Conservation (phyloP, 2,888 invertebrate species). For the Rhodophaea formosa region DNA sequence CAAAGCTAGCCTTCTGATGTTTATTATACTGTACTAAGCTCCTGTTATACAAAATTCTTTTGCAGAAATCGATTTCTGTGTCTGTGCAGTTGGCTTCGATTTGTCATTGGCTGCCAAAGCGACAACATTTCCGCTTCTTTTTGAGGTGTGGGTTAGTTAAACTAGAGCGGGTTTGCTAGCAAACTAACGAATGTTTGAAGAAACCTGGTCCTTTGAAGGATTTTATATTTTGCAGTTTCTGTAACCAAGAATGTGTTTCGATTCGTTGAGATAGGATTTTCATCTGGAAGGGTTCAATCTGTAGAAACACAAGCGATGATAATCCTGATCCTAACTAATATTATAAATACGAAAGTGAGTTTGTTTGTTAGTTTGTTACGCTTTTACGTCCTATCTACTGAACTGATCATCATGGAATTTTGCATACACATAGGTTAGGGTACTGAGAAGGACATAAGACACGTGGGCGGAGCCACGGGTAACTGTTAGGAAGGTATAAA, state of each 20-base stretch:
- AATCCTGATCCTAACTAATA: too few species aligned
- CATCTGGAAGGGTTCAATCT: neutral
- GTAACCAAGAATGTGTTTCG: neutral
- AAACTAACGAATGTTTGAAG: slow-evolving; percentile 3
- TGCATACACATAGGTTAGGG: too few species aligned
- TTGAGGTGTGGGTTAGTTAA: slow-evolving; percentile 28
- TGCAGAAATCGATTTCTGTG: slow-evolving; percentile 11
- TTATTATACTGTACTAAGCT: neutral
- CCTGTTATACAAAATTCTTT: slow-evolving; percentile 11
- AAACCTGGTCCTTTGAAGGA: neutral
- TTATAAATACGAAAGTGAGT: too few species aligned
- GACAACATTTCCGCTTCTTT: slow-evolving; percentile 26
- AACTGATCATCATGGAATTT: too few species aligned
- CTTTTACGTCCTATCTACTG: too few species aligned
- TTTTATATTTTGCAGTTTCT: neutral
- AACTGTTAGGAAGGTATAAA: too few species aligned
- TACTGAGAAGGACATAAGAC: too few species aligned
- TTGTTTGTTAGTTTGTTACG: too few species aligned
- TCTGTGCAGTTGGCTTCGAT: slow-evolving; percentile 29
- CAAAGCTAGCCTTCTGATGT: neutral
- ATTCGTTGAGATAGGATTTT: neutral
- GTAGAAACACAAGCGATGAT: too few species aligned
- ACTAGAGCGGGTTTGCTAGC: slow-evolving; percentile 15
- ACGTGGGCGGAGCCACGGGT: too few species aligned
- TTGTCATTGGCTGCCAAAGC: slow-evolving; percentile 35